phyloP scores from a whole-genome alignment of 1,140 invertebrate species.

The Euwallacea similis region DNA sequence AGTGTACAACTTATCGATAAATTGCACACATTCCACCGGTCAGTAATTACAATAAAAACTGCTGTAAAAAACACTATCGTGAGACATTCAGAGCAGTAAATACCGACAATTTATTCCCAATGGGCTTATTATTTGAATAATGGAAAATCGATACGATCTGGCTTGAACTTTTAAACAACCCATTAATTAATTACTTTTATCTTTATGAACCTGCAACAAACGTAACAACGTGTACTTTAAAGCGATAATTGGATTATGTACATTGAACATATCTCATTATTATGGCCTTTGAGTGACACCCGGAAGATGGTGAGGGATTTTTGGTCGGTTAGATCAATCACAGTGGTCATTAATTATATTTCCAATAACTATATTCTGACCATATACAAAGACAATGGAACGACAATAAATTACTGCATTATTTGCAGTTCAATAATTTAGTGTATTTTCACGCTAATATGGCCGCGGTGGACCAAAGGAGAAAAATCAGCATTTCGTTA shows the following conservation, averaged over 20 bases:
- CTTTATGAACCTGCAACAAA: not conserved
- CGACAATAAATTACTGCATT: constrained; percentile 23
- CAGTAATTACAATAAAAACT: no score
- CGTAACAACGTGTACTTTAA: not conserved
- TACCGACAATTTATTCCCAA: constrained; percentile 3
- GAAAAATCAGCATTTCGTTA: constrained; percentile 23
- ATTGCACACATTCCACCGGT: no score
- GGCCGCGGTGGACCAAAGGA: constrained; percentile 23
- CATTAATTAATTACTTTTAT: constrained; percentile 11
- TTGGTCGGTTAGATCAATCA: no score
- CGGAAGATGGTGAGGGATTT: no score
- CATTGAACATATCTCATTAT: no score
- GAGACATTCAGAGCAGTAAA: constrained; percentile 4
- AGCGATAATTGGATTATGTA: not conserved
- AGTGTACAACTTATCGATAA: no score
- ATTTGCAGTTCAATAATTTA: constrained; percentile 22
- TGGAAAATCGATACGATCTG: constrained; percentile 10
- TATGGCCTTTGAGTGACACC: no score
- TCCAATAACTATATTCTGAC: not conserved
- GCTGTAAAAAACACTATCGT: not conserved
- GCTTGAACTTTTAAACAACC: constrained; percentile 6
- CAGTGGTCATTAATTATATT: not conserved
- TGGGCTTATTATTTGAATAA: constrained; percentile 14
- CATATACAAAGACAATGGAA: constrained; percentile 15
- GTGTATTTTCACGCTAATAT: constrained; percentile 28